These are phyloP conservation scores for Polydesmus complanatus DNA, from an alignment of 2,888 invertebrate genomes.

Conservation along the genomic window DNA sequence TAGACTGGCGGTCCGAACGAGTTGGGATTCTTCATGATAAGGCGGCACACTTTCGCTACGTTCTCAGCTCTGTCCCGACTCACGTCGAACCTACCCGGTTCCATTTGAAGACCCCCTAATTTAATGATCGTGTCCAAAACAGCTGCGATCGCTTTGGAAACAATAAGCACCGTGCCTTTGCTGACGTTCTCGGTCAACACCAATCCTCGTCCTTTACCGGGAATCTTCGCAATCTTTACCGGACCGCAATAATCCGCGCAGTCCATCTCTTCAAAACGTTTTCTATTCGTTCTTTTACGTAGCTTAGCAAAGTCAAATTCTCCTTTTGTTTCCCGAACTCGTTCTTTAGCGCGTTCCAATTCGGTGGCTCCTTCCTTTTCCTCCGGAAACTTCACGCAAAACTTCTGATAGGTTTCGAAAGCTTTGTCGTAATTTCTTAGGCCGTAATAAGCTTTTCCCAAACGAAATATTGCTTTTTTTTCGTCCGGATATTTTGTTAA, in stretches of 20 bases:
- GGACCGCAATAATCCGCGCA: constrained; percentile 9
- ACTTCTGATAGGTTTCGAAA: background rate
- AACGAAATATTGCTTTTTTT: constrained; percentile 1
- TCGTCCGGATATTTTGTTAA: background rate
- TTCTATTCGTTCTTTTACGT: background rate
- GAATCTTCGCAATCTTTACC: background rate
- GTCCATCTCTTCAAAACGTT: background rate
- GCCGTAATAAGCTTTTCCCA: background rate
- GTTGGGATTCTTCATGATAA: constrained; percentile 8
- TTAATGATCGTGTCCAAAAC: background rate
- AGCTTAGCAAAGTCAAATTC: background rate
- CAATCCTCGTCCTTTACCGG: constrained; percentile 3
- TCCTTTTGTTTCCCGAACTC: background rate
- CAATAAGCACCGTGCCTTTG: background rate
- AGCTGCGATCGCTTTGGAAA: background rate
- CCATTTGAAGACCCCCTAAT: background rate
- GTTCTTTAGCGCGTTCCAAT: background rate
- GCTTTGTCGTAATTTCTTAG: background rate
- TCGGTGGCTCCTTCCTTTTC: background rate
- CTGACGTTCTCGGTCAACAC: constrained; percentile 1
- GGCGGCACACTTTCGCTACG: background rate
- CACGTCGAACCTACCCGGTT: background rate
- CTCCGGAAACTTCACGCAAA: background rate
- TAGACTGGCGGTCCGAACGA: constrained; percentile 1
- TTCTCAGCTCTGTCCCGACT: background rate